Evolutionary conservation across 2,113 vertebrate genomes (phyloP), one percentile per base, ranked within the genome.

Genomic region (Seriola aureovittata): DNA sequence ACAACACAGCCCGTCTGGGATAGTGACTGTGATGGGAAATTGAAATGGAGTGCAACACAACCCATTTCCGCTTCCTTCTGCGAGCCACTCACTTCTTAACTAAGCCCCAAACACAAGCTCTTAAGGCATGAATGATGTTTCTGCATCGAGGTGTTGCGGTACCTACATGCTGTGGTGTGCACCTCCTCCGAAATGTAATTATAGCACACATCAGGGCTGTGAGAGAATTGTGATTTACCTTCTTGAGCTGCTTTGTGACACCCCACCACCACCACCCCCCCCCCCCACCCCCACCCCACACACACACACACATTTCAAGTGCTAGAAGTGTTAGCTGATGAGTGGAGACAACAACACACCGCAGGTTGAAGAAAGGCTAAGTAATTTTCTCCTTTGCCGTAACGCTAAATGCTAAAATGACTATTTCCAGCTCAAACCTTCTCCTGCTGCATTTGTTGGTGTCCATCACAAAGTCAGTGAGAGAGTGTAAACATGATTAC

Each of bases 111-210:
- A 78, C 69, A 66, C 73, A 81, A 44, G 62, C 77, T 81, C 52
- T 77, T 52, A 78, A 75, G 32, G 50, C 67, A 29, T 82, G 77
- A 85, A 69, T 75, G 52, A 85, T 79, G 73, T 74, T 66, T 78
- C 40, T 79, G 74, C 66, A 50, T 64, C 3, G 10, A 60, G 76
- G 62, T 85, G 57, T 67, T 55, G 44, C 29, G 75, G 70, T 62
- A 58, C 77, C 55, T 79, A 48, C 64, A 40, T 68, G 60, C 87
- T 85, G 81, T 48, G 55, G 59, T 71, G 80, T 81, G 63, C 75
- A 78, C 80, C 75, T 78, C 77, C 70, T 80, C 62, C 67, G 70
- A 88, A 80, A 89, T 84, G 80, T 67, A 91, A 84, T 87, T 87
- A 82, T 74, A 80, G 62, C 63, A 62, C 59, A 75, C 65, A 87